These are phyloP conservation scores for Paramormyrops hopkinsi DNA, from an alignment of 2,797 vertebrate genomes.

Conservation along the genomic window DNA sequence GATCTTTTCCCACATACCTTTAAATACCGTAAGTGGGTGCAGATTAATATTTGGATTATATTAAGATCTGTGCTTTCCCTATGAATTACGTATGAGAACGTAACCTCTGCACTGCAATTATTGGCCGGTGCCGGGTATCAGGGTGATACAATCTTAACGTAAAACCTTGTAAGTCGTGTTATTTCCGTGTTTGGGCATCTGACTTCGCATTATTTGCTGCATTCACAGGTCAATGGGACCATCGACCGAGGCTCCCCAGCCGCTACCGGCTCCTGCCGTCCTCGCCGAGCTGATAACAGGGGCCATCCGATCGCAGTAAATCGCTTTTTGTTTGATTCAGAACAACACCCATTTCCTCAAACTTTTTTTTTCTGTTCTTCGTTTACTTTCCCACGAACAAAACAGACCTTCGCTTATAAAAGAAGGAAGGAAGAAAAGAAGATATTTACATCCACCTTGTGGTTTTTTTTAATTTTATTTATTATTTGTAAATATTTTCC, in stretches of 20 bases:
- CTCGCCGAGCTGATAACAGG: slow-evolving; percentile 22
- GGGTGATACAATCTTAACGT: not conserved
- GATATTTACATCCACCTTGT: slow-evolving; percentile 48
- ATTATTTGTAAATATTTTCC: slow-evolving; percentile 69
- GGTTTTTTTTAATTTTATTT: slow-evolving; percentile 50
- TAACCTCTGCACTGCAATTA: not conserved
- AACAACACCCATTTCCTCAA: slow-evolving; percentile 24
- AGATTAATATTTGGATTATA: not conserved
- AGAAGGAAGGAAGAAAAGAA: slow-evolving; percentile 63
- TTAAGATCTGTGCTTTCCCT: not conserved
- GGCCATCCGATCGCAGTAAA: slow-evolving; percentile 36
- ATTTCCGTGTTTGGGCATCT: not conserved
- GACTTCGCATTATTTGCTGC: slow-evolving; percentile 36
- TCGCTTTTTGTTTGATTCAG: slow-evolving; percentile 30
- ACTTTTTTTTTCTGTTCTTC: slow-evolving; percentile 30
- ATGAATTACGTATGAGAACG: not conserved
- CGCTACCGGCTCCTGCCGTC: slow-evolving; percentile 19
- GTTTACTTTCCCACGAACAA: slow-evolving; percentile 47
- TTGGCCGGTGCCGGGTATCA: not conserved
- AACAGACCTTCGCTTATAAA: slow-evolving; percentile 40
- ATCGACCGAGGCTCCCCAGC: slow-evolving; percentile 35
- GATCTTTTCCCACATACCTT: not conserved
- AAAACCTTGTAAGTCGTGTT: not conserved
- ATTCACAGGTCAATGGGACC: slow-evolving; percentile 53
- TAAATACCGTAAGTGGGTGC: not conserved